Evolutionary conservation across 2,888 invertebrate genomes (phyloP), one percentile per base, ranked within the genome.

Genomic region (Drosophila nr. fundita): DNA sequence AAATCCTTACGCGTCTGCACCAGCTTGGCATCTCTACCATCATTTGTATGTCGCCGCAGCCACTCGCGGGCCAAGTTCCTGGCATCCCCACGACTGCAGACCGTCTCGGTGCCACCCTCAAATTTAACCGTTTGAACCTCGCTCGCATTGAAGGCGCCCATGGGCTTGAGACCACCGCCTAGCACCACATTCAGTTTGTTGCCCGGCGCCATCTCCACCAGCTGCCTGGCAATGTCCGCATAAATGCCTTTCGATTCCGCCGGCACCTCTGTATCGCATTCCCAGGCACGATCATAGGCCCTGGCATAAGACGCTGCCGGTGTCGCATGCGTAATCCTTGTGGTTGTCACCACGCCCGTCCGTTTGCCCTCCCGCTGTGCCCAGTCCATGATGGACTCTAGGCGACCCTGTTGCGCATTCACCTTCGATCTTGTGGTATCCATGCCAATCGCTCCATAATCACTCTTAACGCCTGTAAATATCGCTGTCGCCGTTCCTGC

Each of bases 401-500:
- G 73, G 3, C 92, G 91, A 38, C 94, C 94, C 72, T 94, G 94
- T n/a, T 86, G 87, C 48, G 92, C 91, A 72, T 92, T 76, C 2
- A 73, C 69, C 57, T 66, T 81, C 7, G 87, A 87, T 7, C 91
- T 89, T 2, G 91, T 91, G 62, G 68, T 78, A 64, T 93, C 91
- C 75, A 95, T 91, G 7, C 95, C 95, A 54, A 95, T 91, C 13
- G 94, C 94, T 63, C 93, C 94, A 75, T 94, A 94, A 74, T 94
- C 94, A 48, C 94, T 94, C 91, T 96, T 96, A 0, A 95, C 94
- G 1, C 96, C 96, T 61, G 94, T 93, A 79, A 95, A 94, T 84
- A 95, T 94, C 2, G 96, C 95, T 0, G 96, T 96, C 0, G 95
- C 96, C 0, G 96, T 95, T 4, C 94, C 95, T 2, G 96, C 96